Percentiles rank a stretch among this genome's conserved stretches.
Conservation (phyloP, 2,113 vertebrate species). For the Natator depressus region DNA sequence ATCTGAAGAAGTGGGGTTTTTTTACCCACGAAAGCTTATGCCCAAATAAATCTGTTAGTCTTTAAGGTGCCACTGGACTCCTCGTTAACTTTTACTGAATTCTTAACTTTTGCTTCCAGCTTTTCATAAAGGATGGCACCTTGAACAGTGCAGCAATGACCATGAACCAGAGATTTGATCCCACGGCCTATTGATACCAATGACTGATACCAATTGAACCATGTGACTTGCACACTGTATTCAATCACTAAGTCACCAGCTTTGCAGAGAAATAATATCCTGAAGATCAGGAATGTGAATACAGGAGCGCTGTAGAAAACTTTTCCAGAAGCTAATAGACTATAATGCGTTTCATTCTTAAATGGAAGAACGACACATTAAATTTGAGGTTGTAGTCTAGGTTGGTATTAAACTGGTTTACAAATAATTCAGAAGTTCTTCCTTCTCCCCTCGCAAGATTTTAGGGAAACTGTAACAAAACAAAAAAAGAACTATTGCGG, state of each 20-base stretch:
- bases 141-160: background rate
- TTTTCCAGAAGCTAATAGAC: background rate
- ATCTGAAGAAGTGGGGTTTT: no score
- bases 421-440: background rate
- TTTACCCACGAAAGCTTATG: no score
- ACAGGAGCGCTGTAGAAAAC: background rate
- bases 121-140: background rate
- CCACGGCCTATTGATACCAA: background rate
- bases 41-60: no score
- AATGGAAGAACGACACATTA: background rate
- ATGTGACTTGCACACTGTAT: background rate
- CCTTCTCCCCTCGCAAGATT: fast-evolving
- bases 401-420: fast-evolving
- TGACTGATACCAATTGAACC: background rate
- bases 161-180: background rate
- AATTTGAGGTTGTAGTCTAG: fast-evolving
- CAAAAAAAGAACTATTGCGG: fast-evolving
- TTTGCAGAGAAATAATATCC: background rate
- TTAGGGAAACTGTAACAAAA: background rate
- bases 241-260: background rate
- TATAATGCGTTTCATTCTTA: background rate
- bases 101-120: background rate
- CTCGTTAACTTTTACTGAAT: background rate
- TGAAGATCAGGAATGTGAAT: background rate
- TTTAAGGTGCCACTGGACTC: no score